These are phyloP conservation scores for Amphipyra tragopoginis DNA, from an alignment of 2,888 invertebrate species.

Conservation along the genomic window DNA sequence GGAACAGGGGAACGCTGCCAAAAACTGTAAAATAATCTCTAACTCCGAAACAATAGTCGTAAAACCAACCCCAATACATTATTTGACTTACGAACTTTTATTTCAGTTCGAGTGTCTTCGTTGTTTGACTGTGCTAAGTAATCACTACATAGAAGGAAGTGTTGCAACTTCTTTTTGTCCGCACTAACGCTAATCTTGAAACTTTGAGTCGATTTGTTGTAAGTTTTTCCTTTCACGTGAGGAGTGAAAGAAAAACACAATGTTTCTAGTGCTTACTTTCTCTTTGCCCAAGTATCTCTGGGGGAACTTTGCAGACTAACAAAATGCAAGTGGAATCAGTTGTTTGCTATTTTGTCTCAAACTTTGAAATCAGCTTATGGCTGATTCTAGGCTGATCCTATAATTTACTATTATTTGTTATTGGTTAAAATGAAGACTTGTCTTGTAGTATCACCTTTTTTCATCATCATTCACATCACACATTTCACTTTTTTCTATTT, in stretches of 20 bases:
- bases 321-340: not conserved
- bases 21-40: constrained; percentile 71
- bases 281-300: constrained; percentile 13
- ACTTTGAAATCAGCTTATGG: no score
- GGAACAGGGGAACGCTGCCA: constrained; percentile 61
- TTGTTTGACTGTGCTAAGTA: constrained; percentile 47
- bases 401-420: no score
- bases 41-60: constrained; percentile 65
- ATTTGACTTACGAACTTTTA: constrained; percentile 57
- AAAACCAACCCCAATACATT: constrained; percentile 58
- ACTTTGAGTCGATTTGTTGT: constrained; percentile 39
- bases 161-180: constrained; percentile 30
- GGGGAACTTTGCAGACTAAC: constrained; percentile 3
- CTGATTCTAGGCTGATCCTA: no score
- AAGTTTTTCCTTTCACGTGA: constrained; percentile 28
- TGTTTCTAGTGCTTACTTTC: not conserved
- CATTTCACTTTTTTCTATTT: no score
- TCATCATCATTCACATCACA: no score
- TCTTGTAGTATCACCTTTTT: no score
- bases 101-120: constrained; percentile 28
- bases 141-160: constrained; percentile 40
- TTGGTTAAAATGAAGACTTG: no score
- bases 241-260: constrained; percentile 31
- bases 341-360: constrained; percentile 5
- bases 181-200: constrained; percentile 47